These are phyloP conservation scores for Etheostoma spectabile DNA, from an alignment of 2,113 vertebrate genomes.

Conservation along the genomic window DNA sequence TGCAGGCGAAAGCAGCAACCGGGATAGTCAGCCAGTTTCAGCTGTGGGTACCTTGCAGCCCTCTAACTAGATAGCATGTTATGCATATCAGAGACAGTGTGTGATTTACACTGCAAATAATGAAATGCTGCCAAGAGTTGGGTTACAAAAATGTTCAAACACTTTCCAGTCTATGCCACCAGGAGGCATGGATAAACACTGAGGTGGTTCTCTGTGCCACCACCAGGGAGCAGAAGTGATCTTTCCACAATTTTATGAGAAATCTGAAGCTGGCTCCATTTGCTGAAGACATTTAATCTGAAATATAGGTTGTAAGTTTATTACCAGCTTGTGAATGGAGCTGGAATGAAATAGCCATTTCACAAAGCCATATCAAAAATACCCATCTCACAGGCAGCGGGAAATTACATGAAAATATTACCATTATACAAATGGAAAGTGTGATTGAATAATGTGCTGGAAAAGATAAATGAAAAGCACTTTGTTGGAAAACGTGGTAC, in stretches of 20 bases:
- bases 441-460: constrained; percentile 88
- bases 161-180: constrained; percentile 51
- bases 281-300: constrained; percentile 83
- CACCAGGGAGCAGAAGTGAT: constrained; percentile 82
- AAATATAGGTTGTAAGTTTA: constrained; percentile 83
- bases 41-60: constrained; percentile 33
- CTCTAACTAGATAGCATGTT: constrained; percentile 30
- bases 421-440: constrained; percentile 89
- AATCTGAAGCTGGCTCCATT: constrained; percentile 69
- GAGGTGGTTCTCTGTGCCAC: constrained; percentile 22
- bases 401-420: constrained; percentile 89
- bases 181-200: constrained; percentile 48
- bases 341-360: constrained; percentile 78
- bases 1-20: constrained; percentile 62
- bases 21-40: constrained; percentile 57
- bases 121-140: constrained; percentile 46
- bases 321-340: constrained; percentile 80
- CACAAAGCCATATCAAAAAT: constrained; percentile 82
- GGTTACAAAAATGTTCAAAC: not conserved
- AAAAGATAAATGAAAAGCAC: constrained; percentile 91
- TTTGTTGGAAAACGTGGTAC: constrained; percentile 90
- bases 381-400: constrained; percentile 82
- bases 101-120: constrained; percentile 34
- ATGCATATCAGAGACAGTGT: constrained; percentile 47
- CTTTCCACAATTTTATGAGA: constrained; percentile 13